Base-by-base conservation (phyloP, 1,140 invertebrate species). In the Sinonovacula constricta region DNA sequence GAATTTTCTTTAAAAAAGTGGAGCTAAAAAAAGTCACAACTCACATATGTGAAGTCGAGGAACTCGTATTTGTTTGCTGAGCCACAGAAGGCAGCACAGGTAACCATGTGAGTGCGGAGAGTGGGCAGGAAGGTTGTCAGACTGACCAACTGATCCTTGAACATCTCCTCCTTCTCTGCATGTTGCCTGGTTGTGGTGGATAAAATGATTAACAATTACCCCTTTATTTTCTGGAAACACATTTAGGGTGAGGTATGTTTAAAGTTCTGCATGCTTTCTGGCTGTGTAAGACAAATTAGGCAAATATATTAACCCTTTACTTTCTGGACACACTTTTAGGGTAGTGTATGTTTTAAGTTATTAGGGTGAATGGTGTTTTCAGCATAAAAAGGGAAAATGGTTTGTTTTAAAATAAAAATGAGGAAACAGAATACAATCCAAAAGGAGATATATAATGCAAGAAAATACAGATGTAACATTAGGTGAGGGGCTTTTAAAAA, bases 41-140 rank as follows among this genome's bases (percentile, higher is more conserved):
- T 88, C 81, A 89, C 88, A 84, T 88, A 88, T 15, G 86, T 83
- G 34, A 89, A 59, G 53, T 88, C 86, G 18, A 89, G 69, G 71
- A 89, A 89, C 60, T 89, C 88, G 80, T 85, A 88, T 77, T 85
- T 87, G 68, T 86, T 89, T 22, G 88, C 86, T 26, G 88, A 88
- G 33, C 87, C 84, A 18, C 82, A 85, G 81, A 89, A 88, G 12
- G 86, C 87, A 57, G 85, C 80, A 75, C 85, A 83, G 1, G 87
- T 87, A 36, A 89, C 86, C 10, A 89, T 83, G 53, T 89, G 87
- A 15, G 85, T 84, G 33, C 88, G 86, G 15, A 89, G 71, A n/a
- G 88, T 89, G 15, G 88, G 88, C 69, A 89, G 65, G 12, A 89
- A 81, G 15, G 87, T 85, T 12, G 78, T 83, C 51, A 89, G 60